Evolutionary conservation across 2,888 invertebrate species (phyloP), one percentile per base, ranked within the genome.

Genomic region (Blomia tropicalis): DNA sequence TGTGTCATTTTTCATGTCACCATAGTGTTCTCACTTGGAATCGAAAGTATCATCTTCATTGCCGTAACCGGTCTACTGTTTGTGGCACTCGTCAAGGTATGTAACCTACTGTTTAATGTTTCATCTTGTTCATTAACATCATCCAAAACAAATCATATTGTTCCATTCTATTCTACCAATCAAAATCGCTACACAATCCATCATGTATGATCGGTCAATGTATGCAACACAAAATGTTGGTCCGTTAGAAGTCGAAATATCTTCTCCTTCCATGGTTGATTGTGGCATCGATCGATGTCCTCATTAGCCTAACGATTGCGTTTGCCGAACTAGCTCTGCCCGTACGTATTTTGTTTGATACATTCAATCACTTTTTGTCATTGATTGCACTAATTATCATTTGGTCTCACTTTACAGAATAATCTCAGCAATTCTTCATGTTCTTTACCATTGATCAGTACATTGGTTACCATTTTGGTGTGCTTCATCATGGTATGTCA

Each of bases 21-120:
- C n/a, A n/a, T 41, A 63, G 63, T 63, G 14, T 59, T 63, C 29
- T 31, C 51, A 14, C 25, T 63, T 23, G 63, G 59, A 11, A 63
- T 63, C 29, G 59, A 63, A 59, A 63, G 63, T 43, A 41, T 63
- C n/a, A 25, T 63, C 11, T 63, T 63, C 23, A 63, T 59, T 23
- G 47, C 47, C 5, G 59, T 53, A 11, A 58, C 59, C 17, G 51
- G 47, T 17, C 19, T 59, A 29, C 23, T 63, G 25, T 63, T 63
- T 22, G 30, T 54, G 4, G 59, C 44, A 19, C 14, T 63, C 1
- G 53, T 59, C 14, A 63, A 63, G 47, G 60, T 63, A 22, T 25
- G 47, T 22, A 31, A 27, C 17, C 4, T 14, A 30, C 23, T 27
- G 23, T 43, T 53, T 47, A 25, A 29, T 30, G 25, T 47, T 44